Evolutionary conservation across 2,888 invertebrate genomes (phyloP), one percentile per base, ranked within the genome.

Genomic region (Drosophila kambysellisi): DNA sequence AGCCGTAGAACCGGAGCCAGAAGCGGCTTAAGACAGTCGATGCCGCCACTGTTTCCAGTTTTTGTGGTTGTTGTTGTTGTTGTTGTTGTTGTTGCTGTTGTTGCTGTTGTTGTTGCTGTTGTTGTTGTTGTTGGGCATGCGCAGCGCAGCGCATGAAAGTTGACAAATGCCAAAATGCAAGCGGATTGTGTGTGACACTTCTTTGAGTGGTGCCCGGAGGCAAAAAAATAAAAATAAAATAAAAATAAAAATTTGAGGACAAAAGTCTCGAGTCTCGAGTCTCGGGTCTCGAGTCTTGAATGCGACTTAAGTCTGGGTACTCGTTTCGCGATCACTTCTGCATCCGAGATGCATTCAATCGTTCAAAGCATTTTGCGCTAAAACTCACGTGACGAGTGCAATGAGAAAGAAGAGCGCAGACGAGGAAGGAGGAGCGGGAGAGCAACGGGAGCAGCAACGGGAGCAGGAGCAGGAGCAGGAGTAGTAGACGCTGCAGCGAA

Each of bases 361-460:
- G 88, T 87, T 83, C 83, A 90, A 82, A 87, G 79, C 82, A 78
- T 83, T 91, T 89, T 89, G 79, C 81, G 76, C 69, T 87, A 88
- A 90, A 83, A 88, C 88, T 83, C 82, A 91, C 88, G 83, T 91
- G 91, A 90, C 85, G 91, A 88, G 83, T 90, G 87, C 89, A 83
- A 59, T 64, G 66, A 62, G 54, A 54, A 67, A 70, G 50, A 75
- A 60, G 56, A 64, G 43, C 25, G n/a, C n/a, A 53, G 52, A 4
- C 0, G 11, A n/a, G 6, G 59, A 7, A 39, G 39, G 25, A n/a
- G 50, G n/a, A 52, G 39, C 17, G 4, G 12, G 35, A 63, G 46
- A 15, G 25, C 25, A 25, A 25, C 25, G 32, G 32, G 41, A 58
- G 48, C 5, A 43, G 52, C 35, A 8, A 39, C 3, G 41, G 41